Conservation (phyloP, 2,797 vertebrate species). For the Peromyscus nudipes region DNA sequence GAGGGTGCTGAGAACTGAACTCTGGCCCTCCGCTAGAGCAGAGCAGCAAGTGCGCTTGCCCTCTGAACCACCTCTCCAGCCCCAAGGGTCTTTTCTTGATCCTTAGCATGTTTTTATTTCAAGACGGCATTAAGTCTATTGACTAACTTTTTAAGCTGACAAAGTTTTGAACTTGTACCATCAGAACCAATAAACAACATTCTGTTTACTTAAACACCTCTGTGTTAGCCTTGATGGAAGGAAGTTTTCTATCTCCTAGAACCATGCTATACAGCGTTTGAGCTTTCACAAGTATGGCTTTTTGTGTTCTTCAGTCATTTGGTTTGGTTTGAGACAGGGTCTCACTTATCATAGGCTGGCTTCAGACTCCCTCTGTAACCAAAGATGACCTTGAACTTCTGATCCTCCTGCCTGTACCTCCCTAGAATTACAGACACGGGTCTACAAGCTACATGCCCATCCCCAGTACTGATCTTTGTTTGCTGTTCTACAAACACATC, state of each 20-base stretch:
- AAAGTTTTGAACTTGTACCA: conserved; percentile 1
- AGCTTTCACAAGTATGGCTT: background rate
- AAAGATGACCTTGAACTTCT: background rate
- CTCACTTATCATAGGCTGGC: background rate
- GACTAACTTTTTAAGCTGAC: conserved; percentile 32
- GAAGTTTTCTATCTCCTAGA: conserved; percentile 36
- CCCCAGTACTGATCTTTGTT: background rate
- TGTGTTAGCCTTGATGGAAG: background rate
- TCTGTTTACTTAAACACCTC: background rate
- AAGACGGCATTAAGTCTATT: background rate
- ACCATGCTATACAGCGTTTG: background rate
- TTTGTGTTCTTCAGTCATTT: background rate
- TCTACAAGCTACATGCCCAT: background rate
- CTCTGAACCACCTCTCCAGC: background rate
- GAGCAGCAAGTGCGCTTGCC: background rate
- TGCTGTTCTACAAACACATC: background rate
- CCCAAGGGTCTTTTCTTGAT: background rate
- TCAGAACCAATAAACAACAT: conserved; percentile 3
- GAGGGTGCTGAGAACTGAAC: background rate
- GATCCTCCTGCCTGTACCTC: background rate
- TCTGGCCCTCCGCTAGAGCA: background rate
- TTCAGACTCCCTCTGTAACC: background rate
- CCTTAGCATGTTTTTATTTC: background rate
- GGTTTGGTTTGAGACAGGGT: background rate
- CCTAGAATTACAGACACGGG: background rate